These are phyloP conservation scores for Agapornis canus DNA, from an alignment of 2,797 vertebrate genomes.

Conservation along the genomic window DNA sequence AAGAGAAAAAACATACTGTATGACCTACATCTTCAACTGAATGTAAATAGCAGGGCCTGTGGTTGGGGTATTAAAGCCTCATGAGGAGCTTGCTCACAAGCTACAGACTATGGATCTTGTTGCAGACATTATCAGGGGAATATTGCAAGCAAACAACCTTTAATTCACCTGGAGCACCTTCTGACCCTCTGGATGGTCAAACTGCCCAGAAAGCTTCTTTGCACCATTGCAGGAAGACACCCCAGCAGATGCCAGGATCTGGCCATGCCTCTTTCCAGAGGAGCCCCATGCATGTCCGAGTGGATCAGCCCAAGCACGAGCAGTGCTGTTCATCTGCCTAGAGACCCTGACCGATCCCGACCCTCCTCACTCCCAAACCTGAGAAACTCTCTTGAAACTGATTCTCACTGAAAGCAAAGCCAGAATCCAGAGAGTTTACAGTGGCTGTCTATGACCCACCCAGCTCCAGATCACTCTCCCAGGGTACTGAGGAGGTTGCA, in stretches of 20 bases:
- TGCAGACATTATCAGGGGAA: not conserved
- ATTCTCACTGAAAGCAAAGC: not conserved
- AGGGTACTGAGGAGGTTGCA: not conserved
- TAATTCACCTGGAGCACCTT: not conserved
- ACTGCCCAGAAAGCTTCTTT: not conserved
- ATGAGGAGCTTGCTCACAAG: not conserved
- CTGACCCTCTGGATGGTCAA: not conserved
- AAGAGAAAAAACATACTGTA: not conserved
- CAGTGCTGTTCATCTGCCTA: not conserved
- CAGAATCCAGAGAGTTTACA: not conserved
- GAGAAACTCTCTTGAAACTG: not conserved
- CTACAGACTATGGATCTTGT: not conserved
- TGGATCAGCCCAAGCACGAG: not conserved
- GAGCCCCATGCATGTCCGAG: accelerated
- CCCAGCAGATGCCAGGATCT: not conserved
- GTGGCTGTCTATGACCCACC: not conserved
- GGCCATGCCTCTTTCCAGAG: not conserved
- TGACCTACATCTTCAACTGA: slow-evolving; percentile 51
- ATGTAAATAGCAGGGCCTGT: slow-evolving; percentile 42
- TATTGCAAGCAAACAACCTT: accelerated
- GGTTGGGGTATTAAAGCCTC: not conserved
- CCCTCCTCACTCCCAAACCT: not conserved
- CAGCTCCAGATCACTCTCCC: not conserved
- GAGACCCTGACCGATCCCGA: not conserved
- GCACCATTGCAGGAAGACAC: not conserved